Evolutionary conservation across 1,140 invertebrate species (phyloP), one percentile per base, ranked within the genome.

Genomic region (Lucilia cuprina): DNA sequence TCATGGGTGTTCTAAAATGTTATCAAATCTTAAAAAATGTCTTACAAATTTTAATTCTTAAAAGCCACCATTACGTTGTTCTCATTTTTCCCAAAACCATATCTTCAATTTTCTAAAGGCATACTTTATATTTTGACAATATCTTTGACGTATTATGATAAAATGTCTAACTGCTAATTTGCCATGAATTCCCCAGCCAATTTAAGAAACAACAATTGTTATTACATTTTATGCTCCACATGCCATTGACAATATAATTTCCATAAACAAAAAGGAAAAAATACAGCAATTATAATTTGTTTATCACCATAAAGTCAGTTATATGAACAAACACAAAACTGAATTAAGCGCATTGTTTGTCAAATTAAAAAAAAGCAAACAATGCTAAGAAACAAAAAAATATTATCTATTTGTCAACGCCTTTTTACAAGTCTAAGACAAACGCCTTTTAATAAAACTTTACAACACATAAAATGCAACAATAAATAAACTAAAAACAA

Each of bases 371-470:
- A 70, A 70, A 25, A 70, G 4, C 65, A 70, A 21, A 60, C 55
- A 60, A 60, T n/a, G 14, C 14, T n/a, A 60, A 60, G 14, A 60
- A 60, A 17, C 12, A 60, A 60, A 60, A 17, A 60, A 60, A 60
- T 60, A 21, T 70, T 70, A 70, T 70, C 65, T 70, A 70, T 70
- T 70, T 70, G 65, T 70, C 65, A 70, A 70, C 65, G 65, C 65
- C 65, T 70, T 70, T 70, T 70, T 70, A 70, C 65, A 70, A 70
- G 65, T 70, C 65, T 70, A 21, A 70, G 65, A 70, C 65, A 70
- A 70, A 70, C 65, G 65, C 65, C 65, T 70, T 70, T 70, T 21
- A 70, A 70, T 21, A 70, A 70, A 70, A 21, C n/a, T 21, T 21
- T 19, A 0, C 50, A 60, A n/a, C 13, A 60, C 13, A 60, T 41